Percentiles rank a stretch among this genome's conserved stretches.
Conservation (phyloP, 2,797 vertebrate species). For the Smutsia temminckii region DNA sequence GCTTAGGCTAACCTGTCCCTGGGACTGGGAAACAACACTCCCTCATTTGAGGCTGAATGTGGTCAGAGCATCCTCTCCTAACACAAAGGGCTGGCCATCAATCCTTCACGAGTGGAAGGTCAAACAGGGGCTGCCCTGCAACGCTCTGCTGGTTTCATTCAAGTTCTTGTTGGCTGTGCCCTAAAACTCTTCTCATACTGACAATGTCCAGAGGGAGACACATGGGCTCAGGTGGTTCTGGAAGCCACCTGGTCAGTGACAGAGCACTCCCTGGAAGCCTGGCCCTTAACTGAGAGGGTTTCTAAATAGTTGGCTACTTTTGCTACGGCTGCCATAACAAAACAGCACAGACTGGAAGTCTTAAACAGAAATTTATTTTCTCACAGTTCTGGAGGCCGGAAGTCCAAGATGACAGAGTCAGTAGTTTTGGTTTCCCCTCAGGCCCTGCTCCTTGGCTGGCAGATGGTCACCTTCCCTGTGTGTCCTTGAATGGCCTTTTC, state of each 20-base stretch:
- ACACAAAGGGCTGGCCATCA: constrained; percentile 56
- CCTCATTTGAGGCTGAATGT: neutral
- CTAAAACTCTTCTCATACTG: constrained; percentile 24
- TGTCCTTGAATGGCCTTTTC: neutral
- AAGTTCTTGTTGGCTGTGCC: constrained; percentile 9
- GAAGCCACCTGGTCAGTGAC: neutral
- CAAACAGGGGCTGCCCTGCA: constrained; percentile 56
- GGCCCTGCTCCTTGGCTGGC: neutral
- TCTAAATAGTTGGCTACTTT: neutral
- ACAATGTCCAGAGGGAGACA: neutral
- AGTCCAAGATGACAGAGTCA: neutral
- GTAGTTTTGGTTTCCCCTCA: neutral
- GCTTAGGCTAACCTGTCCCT: neutral
- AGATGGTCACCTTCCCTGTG: neutral
- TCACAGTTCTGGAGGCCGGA: neutral
- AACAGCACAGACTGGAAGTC: neutral
- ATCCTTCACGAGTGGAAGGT: constrained; percentile 60
- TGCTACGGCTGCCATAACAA: neutral
- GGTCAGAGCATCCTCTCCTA: neutral
- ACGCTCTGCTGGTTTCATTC: constrained; percentile 52
- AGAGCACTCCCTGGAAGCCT: neutral
- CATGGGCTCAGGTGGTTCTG: neutral
- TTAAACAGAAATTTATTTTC: neutral
- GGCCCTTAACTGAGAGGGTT: neutral
- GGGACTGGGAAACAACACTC: neutral